A percentile compares a stretch with the other conserved stretches of the same genome.
phyloP scores from a whole-genome alignment of 2,888 invertebrate species.

The Sinodicranocentrus sp. region DNA sequence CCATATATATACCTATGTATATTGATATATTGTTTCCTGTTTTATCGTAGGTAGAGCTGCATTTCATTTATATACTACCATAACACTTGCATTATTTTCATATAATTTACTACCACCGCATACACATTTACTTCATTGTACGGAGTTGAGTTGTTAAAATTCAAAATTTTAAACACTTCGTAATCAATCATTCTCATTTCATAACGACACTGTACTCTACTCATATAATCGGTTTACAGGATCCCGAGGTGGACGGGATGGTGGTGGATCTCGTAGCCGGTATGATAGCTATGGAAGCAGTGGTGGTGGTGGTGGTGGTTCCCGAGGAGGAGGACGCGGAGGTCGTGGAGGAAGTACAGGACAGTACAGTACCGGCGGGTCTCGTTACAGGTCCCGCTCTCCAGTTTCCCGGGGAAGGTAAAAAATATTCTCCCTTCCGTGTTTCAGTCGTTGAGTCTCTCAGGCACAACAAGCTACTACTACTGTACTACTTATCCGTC shows the following conservation, averaged over 20 bases:
- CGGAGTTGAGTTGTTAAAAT: slow-evolving; percentile 57
- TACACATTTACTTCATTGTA: slow-evolving; percentile 55
- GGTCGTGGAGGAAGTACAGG: slow-evolving; percentile 79
- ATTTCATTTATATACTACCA: slow-evolving; percentile 7
- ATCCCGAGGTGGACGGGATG: slow-evolving; percentile 80
- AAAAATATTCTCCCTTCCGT: slow-evolving; percentile 68
- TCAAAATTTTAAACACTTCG: slow-evolving; percentile 20
- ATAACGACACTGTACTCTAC: slow-evolving; percentile 55
- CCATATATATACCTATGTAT: slow-evolving; percentile 30
- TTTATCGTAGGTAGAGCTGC: slow-evolving; percentile 24
- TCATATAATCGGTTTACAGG: slow-evolving; percentile 71
- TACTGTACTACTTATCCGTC: slow-evolving; percentile 64
- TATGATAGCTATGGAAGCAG: slow-evolving; percentile 80
- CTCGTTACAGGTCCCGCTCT: slow-evolving; percentile 80
- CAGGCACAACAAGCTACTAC: slow-evolving; percentile 66
- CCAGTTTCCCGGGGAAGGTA: slow-evolving; percentile 81
- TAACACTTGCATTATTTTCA: slow-evolving; percentile 58
- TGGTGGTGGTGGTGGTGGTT: slow-evolving; percentile 79
- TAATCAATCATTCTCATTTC: slow-evolving; percentile 57
- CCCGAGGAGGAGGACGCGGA: slow-evolving; percentile 76
- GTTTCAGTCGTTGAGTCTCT: slow-evolving; percentile 67
- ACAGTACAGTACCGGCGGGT: slow-evolving; percentile 79
- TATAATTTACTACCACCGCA: slow-evolving; percentile 48
- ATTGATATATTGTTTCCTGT: slow-evolving; percentile 22
- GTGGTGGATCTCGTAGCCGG: slow-evolving; percentile 80